Base-by-base conservation (phyloP, 1,140 invertebrate genomes). In the Spodoptera litura region DNA sequence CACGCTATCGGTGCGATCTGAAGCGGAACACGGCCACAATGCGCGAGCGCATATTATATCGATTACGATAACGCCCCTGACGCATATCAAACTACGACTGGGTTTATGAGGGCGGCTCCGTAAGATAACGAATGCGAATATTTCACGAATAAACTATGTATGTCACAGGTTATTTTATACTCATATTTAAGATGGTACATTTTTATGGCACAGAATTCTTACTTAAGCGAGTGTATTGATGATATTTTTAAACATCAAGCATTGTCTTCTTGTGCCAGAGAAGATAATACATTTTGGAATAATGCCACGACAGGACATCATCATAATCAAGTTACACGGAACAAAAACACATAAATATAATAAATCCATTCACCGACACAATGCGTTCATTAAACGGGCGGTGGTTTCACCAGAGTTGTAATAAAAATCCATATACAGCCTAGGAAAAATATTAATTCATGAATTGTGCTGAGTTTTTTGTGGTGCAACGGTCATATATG, bases 51-150 rank as follows among this genome's bases (percentile, higher is more conserved):
- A 70, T 52, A 66, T 74, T 52, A 66, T 74, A 62, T 75, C 59
- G 68, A 59, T 61, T 71, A 66, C 75, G 80, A 81, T 81, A 81
- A 75, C 80, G 58, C 68, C 38, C 58, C 68, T 72, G 64, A 76
- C 64, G 76, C 76, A 70, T 78, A 73, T 70, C 61, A 79, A 31
- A 79, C 53, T 80, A 25, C 62, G 49, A 31, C 64, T 38, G 55
- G 58, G 55, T 76, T 59, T 77, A 77, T 53, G 58, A 64, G 68
- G 58, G 56, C 66, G 52, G 56, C 62, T 61, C 62, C 56, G 58
- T 44, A 53, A 62, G 62, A 53, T 79, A 64, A 74, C 15, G 58
- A 68, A 79, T 15, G 68, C 56, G 58, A 55, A 72, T 79, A 66
- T 66, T 62, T 53, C 27, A 68, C 25, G 27, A 51, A 68, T 44